These are phyloP conservation scores for Cheilosia variabilis DNA, from an alignment of 2,888 invertebrate species.

Conservation along the genomic window DNA sequence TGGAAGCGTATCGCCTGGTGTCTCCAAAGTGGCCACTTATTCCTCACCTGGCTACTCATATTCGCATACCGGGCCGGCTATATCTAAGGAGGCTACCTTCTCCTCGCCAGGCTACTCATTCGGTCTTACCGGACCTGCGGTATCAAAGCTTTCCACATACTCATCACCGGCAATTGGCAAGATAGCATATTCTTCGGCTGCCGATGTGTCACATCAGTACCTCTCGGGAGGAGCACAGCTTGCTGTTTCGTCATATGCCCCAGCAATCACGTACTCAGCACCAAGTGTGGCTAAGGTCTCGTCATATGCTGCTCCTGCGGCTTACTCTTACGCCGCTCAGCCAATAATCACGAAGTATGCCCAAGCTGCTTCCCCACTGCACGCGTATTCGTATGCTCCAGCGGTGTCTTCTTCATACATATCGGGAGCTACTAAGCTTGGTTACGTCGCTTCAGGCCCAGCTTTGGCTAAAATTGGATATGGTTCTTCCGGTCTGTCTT, in stretches of 20 bases:
- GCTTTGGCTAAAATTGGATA: constrained; percentile 81
- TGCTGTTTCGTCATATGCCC: constrained; percentile 74
- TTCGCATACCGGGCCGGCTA: constrained; percentile 64
- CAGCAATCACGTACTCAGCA: constrained; percentile 62
- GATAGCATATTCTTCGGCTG: constrained; percentile 28
- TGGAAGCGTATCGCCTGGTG: constrained; percentile 50
- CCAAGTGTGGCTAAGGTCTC: constrained; percentile 75
- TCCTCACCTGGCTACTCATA: constrained; percentile 76
- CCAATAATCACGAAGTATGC: constrained; percentile 76
- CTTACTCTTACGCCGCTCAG: constrained; percentile 76
- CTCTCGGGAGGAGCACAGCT: constrained; percentile 35
- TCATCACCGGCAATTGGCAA: constrained; percentile 37
- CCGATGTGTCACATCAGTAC: constrained; percentile 47
- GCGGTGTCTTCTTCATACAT: constrained; percentile 52
- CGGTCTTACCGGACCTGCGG: constrained; percentile 40
- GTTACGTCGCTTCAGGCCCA: constrained; percentile 80
- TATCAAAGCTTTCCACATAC: constrained; percentile 50
- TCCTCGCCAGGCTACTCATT: constrained; percentile 75
- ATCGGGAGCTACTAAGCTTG: constrained; percentile 68
- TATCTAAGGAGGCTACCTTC: constrained; percentile 77
- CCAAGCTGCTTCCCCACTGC: constrained; percentile 76
- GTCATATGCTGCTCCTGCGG: constrained; percentile 76
- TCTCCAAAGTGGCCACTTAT: constrained; percentile 73
- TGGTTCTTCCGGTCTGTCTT: constrained; percentile 49
- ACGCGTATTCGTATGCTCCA: constrained; percentile 74